These are phyloP conservation scores for Mya arenaria DNA, from an alignment of 1,140 invertebrate genomes.

Conservation along the genomic window DNA sequence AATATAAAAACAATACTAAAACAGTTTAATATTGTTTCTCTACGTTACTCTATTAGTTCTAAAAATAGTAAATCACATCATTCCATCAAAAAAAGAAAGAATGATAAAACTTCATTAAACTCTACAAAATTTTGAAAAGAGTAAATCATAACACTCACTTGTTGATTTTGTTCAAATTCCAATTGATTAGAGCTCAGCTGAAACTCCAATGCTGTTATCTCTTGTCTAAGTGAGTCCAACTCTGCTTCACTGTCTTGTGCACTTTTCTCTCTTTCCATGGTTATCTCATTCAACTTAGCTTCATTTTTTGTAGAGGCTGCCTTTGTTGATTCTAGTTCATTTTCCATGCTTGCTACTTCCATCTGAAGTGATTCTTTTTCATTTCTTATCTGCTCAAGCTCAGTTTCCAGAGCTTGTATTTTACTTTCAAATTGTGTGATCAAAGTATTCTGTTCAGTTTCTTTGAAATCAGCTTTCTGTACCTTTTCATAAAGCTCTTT, in stretches of 20 bases:
- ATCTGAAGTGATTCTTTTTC: conserved; percentile 3
- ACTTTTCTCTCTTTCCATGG: background rate
- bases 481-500: background rate
- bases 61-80: background rate
- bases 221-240: conserved; percentile 44
- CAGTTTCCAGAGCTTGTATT: background rate
- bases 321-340: conserved; percentile 6
- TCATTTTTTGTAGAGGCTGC: background rate
- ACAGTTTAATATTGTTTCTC: too few species aligned
- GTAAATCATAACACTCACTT: conserved; percentile 19
- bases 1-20: too few species aligned
- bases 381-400: conserved; percentile 6
- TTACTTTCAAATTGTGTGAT: background rate
- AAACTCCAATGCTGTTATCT: conserved; percentile 42
- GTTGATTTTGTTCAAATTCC: conserved; percentile 34
- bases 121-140: background rate
- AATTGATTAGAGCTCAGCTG: conserved; percentile 47
- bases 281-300: background rate
- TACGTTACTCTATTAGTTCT: background rate
- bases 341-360: background rate
- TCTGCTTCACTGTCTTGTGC: conserved; percentile 36
- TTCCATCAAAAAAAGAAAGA: background rate
- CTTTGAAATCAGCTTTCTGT: background rate
- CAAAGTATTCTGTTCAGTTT: conserved; percentile 3
- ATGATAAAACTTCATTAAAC: background rate